These are phyloP conservation scores for Tipula confusa DNA, from an alignment of 2,888 invertebrate genomes.

Conservation along the genomic window DNA sequence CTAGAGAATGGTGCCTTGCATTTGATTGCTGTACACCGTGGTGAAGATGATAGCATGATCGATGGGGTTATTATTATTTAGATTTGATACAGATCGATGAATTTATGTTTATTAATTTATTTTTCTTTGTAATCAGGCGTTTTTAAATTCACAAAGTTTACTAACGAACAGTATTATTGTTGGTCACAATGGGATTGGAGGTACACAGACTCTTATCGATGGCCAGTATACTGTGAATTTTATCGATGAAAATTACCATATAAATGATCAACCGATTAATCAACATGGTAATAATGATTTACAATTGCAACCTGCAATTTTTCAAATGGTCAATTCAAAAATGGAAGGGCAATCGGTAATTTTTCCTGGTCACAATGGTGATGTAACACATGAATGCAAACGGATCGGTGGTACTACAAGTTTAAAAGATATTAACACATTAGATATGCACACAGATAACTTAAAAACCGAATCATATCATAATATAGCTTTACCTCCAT, in stretches of 20 bases:
- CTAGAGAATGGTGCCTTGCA: conserved; percentile 38
- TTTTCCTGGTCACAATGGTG: background rate
- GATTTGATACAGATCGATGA: background rate
- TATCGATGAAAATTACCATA: background rate
- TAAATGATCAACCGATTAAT: background rate
- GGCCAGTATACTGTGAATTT: background rate
- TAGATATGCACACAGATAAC: background rate
- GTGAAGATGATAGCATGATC: conserved; percentile 44
- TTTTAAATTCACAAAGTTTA: conserved; percentile 45
- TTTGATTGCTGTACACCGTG: conserved; percentile 38
- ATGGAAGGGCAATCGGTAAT: conserved; percentile 32
- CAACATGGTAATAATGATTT: conserved; percentile 34
- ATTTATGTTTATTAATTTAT: conserved; percentile 4
- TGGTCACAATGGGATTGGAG: conserved; percentile 41
- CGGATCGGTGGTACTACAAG: background rate
- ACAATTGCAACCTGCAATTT: conserved; percentile 34
- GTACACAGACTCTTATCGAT: background rate
- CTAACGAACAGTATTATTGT: conserved; percentile 45
- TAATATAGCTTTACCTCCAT: conserved; percentile 36
- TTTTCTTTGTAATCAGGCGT: conserved; percentile 39
- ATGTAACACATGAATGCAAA: background rate
- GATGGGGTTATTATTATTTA: conserved; percentile 44
- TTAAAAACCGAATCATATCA: background rate
- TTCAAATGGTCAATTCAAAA: conserved; percentile 36
- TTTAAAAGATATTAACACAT: conserved; percentile 32